A percentile compares a stretch with the other conserved stretches of the same genome.
These are phyloP conservation scores for Samia ricini DNA, from an alignment of 1,140 invertebrate species.

Conservation along the genomic window DNA sequence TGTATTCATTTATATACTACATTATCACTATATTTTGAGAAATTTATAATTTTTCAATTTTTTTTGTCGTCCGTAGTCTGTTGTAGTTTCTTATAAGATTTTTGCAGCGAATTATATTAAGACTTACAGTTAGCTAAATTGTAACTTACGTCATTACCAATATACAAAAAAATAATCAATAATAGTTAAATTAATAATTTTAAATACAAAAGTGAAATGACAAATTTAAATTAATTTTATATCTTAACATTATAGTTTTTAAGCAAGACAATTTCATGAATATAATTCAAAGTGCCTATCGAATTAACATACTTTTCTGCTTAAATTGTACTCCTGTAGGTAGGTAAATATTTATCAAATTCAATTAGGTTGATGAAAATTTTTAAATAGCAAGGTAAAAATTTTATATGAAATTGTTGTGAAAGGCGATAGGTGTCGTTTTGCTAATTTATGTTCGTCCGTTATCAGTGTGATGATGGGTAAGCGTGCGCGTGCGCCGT, in stretches of 20 bases:
- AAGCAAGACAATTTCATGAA: too few relatives aligned
- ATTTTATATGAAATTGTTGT: constrained; percentile 55
- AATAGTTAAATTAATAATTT: too few relatives aligned
- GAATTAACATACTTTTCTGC: background rate
- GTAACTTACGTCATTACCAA: too few relatives aligned
- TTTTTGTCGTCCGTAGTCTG: too few relatives aligned
- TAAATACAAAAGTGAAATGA: background rate
- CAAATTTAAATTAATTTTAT: background rate
- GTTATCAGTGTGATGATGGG: constrained; percentile 65
- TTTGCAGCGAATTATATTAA: too few relatives aligned
- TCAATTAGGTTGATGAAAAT: background rate
- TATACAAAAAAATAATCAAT: too few relatives aligned
- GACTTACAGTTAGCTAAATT: too few relatives aligned
- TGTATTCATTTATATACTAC: background rate
- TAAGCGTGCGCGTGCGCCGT: constrained; percentile 37
- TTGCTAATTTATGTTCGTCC: constrained; percentile 62
- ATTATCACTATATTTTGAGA: too few relatives aligned
- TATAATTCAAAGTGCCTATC: background rate
- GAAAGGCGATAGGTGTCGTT: constrained; percentile 51
- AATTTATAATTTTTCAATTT: too few relatives aligned
- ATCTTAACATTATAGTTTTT: background rate
- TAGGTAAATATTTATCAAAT: background rate
- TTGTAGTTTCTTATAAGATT: too few relatives aligned
- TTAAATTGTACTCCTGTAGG: too few relatives aligned
- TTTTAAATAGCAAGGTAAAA: constrained; percentile 61